Percentiles rank a stretch among this genome's conserved stretches.
These are phyloP conservation scores for Quadroppia sp. DNA, from an alignment of 2,888 invertebrate genomes.

Conservation along the genomic window DNA sequence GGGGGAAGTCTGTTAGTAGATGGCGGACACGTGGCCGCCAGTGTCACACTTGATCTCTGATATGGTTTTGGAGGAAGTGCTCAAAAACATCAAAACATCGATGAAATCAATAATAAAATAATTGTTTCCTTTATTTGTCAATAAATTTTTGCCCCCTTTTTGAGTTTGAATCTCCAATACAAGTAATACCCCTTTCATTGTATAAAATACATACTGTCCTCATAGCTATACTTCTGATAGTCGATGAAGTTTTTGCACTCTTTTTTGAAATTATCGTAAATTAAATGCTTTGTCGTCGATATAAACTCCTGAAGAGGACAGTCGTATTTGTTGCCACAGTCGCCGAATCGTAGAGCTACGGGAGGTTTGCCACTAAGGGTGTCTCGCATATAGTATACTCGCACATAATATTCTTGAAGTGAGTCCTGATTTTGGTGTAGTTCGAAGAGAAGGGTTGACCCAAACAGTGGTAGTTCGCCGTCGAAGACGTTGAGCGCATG, in stretches of 20 bases:
- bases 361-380: slow-evolving; percentile 1
- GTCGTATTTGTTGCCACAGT: neutral
- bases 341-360: neutral
- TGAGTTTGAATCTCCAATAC: too few relatives aligned
- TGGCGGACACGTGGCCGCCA: too few relatives aligned
- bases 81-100: too few relatives aligned
- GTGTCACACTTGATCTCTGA: too few relatives aligned
- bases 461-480: slow-evolving; percentile 9
- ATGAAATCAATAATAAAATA: too few relatives aligned
- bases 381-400: slow-evolving; percentile 38
- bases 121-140: too few relatives aligned
- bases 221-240: neutral
- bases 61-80: too few relatives aligned
- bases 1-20: too few relatives aligned
- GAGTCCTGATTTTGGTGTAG: slow-evolving; percentile 13
- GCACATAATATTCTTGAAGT: slow-evolving; percentile 33
- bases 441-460: slow-evolving; percentile 39
- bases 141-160: too few relatives aligned
- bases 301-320: neutral
- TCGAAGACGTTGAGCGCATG: slow-evolving; percentile 36
- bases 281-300: neutral
- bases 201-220: neutral
- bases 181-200: too few relatives aligned
- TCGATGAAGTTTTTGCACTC: neutral
- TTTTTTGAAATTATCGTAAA: neutral